Conservation (phyloP, 2,888 invertebrate species). For the Uloborus plumipes region DNA sequence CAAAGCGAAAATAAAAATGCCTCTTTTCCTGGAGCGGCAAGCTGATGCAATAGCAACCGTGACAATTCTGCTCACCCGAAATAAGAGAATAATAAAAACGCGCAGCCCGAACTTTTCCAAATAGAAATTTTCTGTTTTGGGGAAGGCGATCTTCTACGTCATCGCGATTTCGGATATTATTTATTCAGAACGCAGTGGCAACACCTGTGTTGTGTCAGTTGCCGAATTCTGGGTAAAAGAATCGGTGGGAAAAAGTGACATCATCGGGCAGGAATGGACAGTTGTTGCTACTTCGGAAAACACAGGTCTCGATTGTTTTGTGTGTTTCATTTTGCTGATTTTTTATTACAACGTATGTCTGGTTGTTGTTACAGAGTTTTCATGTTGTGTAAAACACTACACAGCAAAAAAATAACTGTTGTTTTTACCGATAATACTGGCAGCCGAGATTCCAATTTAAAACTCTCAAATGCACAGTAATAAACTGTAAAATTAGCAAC, state of each 20-base stretch:
- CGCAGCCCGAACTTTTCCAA: neutral
- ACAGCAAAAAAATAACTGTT: too few relatives aligned
- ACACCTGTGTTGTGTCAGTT: slow-evolving; percentile 55
- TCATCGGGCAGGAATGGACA: slow-evolving; percentile 24
- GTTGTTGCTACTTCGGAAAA: neutral
- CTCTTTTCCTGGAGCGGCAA: too few relatives aligned
- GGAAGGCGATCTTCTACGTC: slow-evolving; percentile 23
- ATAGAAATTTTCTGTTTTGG: neutral
- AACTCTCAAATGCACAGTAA: too few relatives aligned
- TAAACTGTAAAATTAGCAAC: too few relatives aligned
- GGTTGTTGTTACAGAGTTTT: slow-evolving; percentile 26
- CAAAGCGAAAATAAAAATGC: too few relatives aligned
- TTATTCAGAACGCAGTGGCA: slow-evolving; percentile 38
- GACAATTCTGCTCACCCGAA: neutral
- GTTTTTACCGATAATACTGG: too few relatives aligned
- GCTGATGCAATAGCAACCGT: too few relatives aligned
- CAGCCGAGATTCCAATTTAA: too few relatives aligned
- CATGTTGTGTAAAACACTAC: slow-evolving; percentile 27
- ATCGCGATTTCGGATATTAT: slow-evolving; percentile 17
- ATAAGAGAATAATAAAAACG: neutral
- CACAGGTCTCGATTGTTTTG: too few relatives aligned
- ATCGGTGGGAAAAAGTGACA: slow-evolving; percentile 40
- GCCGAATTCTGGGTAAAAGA: slow-evolving; percentile 31
- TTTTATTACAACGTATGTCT: too few relatives aligned
- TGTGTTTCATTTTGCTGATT: too few relatives aligned